A percentile compares a stretch with the other conserved stretches of the same genome.
Evolutionary conservation across 2,888 invertebrate species (phyloP).

Genomic region (Mesopsocus fuscifrons): DNA sequence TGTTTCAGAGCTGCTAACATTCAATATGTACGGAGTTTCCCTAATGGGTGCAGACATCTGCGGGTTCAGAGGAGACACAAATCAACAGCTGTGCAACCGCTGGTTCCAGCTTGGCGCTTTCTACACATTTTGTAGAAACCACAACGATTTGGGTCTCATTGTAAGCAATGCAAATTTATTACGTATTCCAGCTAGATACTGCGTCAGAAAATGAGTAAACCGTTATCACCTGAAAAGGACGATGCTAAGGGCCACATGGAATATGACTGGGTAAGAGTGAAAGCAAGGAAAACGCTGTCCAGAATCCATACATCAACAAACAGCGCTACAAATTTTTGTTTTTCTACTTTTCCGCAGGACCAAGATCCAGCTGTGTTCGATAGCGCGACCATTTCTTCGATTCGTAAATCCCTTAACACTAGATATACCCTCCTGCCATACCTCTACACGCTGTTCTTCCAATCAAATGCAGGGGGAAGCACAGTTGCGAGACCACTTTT

Average conservation of each 20-base stretch:
- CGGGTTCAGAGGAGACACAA: slow-evolving; percentile 59
- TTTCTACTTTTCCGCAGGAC: slow-evolving; percentile 38
- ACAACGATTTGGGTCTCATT: slow-evolving; percentile 48
- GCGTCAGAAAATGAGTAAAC: too few species aligned
- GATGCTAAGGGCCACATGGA: too few species aligned
- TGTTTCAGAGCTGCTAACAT: slow-evolving; percentile 41
- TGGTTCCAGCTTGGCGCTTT: slow-evolving; percentile 81
- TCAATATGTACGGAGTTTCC: slow-evolving; percentile 60
- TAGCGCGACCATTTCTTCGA: slow-evolving; percentile 35
- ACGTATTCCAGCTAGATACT: neutral
- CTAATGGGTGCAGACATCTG: slow-evolving; percentile 76
- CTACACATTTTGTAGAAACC: slow-evolving; percentile 72
- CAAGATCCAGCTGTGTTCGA: slow-evolving; percentile 63
- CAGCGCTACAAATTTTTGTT: too few species aligned
- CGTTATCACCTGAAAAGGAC: too few species aligned
- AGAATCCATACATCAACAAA: too few species aligned
- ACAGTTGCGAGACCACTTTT: slow-evolving; percentile 60
- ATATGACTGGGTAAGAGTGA: too few species aligned
- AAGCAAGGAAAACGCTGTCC: too few species aligned
- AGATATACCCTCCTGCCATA: slow-evolving; percentile 56
- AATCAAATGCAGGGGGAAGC: slow-evolving; percentile 44
- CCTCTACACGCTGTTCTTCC: slow-evolving; percentile 56
- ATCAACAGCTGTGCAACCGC: slow-evolving; percentile 48
- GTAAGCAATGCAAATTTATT: slow-evolving; percentile 26
- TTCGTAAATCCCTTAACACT: slow-evolving; percentile 36